These are phyloP conservation scores for Toxotes jaculatrix DNA, from an alignment of 2,113 vertebrate genomes.

Conservation along the genomic window DNA sequence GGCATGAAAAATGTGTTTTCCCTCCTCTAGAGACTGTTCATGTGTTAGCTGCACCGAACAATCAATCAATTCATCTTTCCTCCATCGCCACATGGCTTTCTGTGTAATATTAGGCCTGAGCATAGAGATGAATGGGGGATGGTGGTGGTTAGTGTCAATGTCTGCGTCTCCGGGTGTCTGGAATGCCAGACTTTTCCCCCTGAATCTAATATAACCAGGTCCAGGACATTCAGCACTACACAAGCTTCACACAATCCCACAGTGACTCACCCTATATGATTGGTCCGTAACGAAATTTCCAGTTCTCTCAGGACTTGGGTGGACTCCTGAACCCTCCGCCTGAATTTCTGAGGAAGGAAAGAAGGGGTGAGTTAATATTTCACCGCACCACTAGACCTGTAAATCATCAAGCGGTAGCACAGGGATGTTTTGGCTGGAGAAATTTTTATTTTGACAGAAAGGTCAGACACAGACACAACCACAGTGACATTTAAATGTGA, in stretches of 20 bases:
- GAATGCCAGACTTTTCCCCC: constrained; percentile 69
- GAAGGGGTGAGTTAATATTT: constrained; percentile 60
- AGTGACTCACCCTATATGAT: constrained; percentile 95
- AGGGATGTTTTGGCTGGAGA: constrained; percentile 49
- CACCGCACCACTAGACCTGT: constrained; percentile 28
- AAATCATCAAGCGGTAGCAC: constrained; percentile 57
- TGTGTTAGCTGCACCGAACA: constrained; percentile 60
- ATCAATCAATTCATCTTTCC: constrained; percentile 71
- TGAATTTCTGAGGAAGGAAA: constrained; percentile 90
- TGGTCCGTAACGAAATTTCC: constrained; percentile 98
- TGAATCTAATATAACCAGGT: constrained; percentile 61
- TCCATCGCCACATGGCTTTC: constrained; percentile 54
- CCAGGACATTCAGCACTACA: constrained; percentile 42
- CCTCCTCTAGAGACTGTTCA: constrained; percentile 34
- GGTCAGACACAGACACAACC: constrained; percentile 40
- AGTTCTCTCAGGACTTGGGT: constrained; percentile 97
- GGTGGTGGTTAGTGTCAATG: constrained; percentile 54
- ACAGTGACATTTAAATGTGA: constrained; percentile 49
- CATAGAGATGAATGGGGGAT: constrained; percentile 51
- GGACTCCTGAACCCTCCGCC: constrained; percentile 97
- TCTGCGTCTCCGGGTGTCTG: constrained; percentile 68
- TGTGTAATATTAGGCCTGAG: constrained; percentile 65
- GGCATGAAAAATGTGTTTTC: constrained; percentile 50
- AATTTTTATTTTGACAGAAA: constrained; percentile 40
- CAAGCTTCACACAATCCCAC: constrained; percentile 32